Base-by-base conservation (phyloP, 2,888 invertebrate genomes). In the Lithosia quadra region DNA sequence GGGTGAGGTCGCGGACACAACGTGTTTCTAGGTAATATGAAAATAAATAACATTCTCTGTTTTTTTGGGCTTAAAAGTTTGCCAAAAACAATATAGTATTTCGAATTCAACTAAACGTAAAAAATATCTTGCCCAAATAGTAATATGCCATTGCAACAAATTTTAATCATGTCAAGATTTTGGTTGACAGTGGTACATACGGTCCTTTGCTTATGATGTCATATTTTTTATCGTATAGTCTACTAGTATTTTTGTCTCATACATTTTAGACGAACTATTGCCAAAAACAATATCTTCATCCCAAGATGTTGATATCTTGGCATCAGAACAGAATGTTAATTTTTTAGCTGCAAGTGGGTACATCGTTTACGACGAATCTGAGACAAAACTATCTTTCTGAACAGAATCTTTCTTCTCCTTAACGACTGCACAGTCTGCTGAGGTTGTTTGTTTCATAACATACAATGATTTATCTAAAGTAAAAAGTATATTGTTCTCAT, bases 401-500 rank as follows among this genome's bases (percentile, higher is more conserved):
- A 49, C 24, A 13, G 28, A n/a, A 62, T 13, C 24, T 21, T 4
- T 28, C 28, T 28, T 43, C 18, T 13, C 7, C 7, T n/a, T 5
- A 8, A 49, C 63, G 24, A 78, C 61, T 13, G 69, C 75, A 74
- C 84, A 86, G n/a, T 76, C 79, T 11, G 66, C 79, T 11, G 66
- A 67, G 4, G 83, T 82, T 1, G 84, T 81, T 56, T 81, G 75
- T 0, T 69, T 80, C 75, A 94, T 79, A 63, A 75, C 83, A 75
- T 84, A 91, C 73, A 94, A 74, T 34, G 87, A 84, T 43, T 77
- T 88, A 1, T 87, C 90, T 34, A 83, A 78, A 8, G 90, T 90
- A 55, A 92, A 90, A 22, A 94, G 63, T 22, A 95, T 86, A 78
- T 92, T 89, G 68, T 94, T 93, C 24, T 87, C 74, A 67, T 89